Base-by-base conservation (phyloP, 2,797 vertebrate genomes). In the Coilia nasus region DNA sequence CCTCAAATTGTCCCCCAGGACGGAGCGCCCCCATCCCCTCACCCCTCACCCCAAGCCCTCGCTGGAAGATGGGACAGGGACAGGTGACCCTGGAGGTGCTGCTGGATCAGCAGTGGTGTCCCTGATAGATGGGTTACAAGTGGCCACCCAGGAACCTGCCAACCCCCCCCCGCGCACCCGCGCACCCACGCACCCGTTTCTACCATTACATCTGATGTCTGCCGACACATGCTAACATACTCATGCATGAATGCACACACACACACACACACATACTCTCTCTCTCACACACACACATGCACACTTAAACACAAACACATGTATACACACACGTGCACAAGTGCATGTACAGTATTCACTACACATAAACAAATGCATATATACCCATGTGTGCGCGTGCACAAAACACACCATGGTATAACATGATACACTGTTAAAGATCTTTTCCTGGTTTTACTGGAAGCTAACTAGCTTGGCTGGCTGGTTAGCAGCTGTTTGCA, bases 41-140 rank as follows among this genome's bases (percentile, higher is more conserved):
- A 2, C 50, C 50, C n/a, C n/a, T n/a, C n/a, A n/a, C n/a, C n/a
- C n/a, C n/a, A n/a, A n/a, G 50, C 2, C 50, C 50, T 7, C 14
- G 50, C 67, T 15, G 28, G 28, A 41, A 41, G 67, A 75, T 17
- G 67, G 67, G 67, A 17, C 28, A 15, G 14, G 67, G 67, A 75
- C 67, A 75, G 67, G 28, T 75, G 67, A 75, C 67, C 31, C 28
- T 6, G 3, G 1, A 75, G 67, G 67, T 75, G 28, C 28, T 35
- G 28, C 67, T 75, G 14, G 28, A 75, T 75, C 67, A 75, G 67
- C 67, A 75, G 67, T 75, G 67, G 14, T 28, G 28, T 75, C 28
- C 31, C 67, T 35, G 67, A 31, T 19, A 41, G 28, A 75, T 75
- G 25, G 35, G 14, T 75, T 35, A 75, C 67, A 41, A 75, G 67